A percentile compares a stretch with the other conserved stretches of the same genome.
These are phyloP conservation scores for Protomyctophum bolini DNA, from an alignment of 2,113 vertebrate genomes.

Conservation along the genomic window DNA sequence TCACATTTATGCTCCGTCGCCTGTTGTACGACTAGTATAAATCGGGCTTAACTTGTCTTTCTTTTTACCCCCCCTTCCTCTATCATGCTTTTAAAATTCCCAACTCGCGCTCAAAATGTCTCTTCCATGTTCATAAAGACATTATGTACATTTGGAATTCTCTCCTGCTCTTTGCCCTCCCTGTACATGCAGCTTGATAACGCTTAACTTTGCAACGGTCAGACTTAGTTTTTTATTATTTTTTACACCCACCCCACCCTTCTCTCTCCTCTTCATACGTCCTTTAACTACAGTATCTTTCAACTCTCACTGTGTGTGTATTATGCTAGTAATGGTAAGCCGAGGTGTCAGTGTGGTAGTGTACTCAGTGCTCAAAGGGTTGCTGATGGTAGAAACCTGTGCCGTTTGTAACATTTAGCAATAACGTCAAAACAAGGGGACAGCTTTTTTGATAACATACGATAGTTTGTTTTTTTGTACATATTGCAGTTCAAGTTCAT, in stretches of 20 bases:
- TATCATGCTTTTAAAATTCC: constrained; percentile 10
- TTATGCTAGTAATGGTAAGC: constrained; percentile 78
- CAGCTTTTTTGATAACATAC: constrained; percentile 86
- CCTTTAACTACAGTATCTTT: constrained; percentile 36
- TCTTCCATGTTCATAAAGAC: too few relatives aligned
- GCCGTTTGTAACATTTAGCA: constrained; percentile 98
- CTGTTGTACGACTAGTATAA: too few relatives aligned
- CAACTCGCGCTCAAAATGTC: too few relatives aligned
- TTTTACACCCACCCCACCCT: not conserved
- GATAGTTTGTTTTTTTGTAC: constrained; percentile 89
- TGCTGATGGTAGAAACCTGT: constrained; percentile 88
- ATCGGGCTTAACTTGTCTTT: constrained; percentile 18
- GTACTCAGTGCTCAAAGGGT: constrained; percentile 89
- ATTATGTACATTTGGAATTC: constrained; percentile 32
- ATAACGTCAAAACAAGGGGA: constrained; percentile 93
- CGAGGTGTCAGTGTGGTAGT: constrained; percentile 81
- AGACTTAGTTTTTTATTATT: constrained; percentile 19
- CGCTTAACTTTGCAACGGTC: constrained; percentile 50
- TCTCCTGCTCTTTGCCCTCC: not conserved
- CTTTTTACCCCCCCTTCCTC: constrained; percentile 34
- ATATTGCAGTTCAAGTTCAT: constrained; percentile 86
- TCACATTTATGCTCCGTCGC: too few relatives aligned
- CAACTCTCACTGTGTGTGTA: constrained; percentile 69
- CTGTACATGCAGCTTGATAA: constrained; percentile 34
- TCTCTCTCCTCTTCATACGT: constrained; percentile 8